These are phyloP conservation scores for Lottia gigantea DNA, from an alignment of 2,888 invertebrate species.

Conservation along the genomic window DNA sequence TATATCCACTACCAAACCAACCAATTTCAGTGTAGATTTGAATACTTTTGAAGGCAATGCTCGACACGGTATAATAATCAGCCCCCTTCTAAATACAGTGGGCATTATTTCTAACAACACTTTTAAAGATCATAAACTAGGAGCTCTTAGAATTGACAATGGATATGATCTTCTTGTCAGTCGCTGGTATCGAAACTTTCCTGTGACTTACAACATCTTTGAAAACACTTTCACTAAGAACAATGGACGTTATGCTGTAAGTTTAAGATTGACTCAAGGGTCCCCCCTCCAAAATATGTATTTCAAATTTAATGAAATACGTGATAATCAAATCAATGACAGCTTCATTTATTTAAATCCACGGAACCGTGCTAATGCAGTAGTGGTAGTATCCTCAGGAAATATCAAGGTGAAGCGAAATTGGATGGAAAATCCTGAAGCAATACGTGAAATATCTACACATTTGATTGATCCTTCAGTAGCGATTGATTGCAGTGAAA, in stretches of 20 bases:
- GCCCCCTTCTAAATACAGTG: slow-evolving; percentile 64
- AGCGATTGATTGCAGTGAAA: slow-evolving; percentile 90
- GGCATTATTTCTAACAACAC: slow-evolving; percentile 80
- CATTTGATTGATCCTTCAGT: slow-evolving; percentile 94
- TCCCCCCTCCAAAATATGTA: slow-evolving; percentile 83
- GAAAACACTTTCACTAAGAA: slow-evolving; percentile 89
- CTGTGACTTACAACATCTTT: slow-evolving; percentile 60
- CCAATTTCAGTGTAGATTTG: slow-evolving; percentile 65
- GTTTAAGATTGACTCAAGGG: slow-evolving; percentile 88
- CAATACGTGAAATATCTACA: slow-evolving; percentile 93
- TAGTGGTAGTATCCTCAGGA: slow-evolving; percentile 89
- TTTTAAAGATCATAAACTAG: slow-evolving; percentile 84
- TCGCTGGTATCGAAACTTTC: slow-evolving; percentile 60
- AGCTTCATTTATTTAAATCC: slow-evolving; percentile 87
- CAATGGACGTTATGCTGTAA: slow-evolving; percentile 87
- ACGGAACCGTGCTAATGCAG: slow-evolving; percentile 90
- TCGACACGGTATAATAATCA: slow-evolving; percentile 62
- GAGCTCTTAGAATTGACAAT: slow-evolving; percentile 87
- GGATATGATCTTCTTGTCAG: slow-evolving; percentile 68
- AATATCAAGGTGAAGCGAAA: slow-evolving; percentile 91
- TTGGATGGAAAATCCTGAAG: slow-evolving; percentile 85
- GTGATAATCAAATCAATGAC: slow-evolving; percentile 86
- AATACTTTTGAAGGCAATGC: slow-evolving; percentile 59
- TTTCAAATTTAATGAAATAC: slow-evolving; percentile 88
- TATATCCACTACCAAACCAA: slow-evolving; percentile 67